Evolutionary conservation across 2,113 vertebrate genomes (phyloP), one percentile per base, ranked within the genome.

Genomic region (Neogobius melanostomus): DNA sequence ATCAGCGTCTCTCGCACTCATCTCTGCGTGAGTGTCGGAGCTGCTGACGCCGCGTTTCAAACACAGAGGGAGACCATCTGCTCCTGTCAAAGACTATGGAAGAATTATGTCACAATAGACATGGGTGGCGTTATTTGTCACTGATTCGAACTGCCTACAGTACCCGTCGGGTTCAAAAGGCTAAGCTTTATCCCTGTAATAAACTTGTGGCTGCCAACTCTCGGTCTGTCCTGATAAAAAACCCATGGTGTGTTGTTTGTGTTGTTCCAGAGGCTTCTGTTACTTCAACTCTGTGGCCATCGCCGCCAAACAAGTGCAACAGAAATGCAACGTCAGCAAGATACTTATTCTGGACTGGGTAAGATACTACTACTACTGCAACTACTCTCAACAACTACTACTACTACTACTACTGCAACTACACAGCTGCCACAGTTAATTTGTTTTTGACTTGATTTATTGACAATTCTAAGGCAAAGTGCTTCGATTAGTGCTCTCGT

Each of bases 331-430:
- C 0, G 91, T 94, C 72, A 81, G 84, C 91, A 98, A 95, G 91
- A 96, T 98, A 80, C 96, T 98, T 76, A 96, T 99, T 2, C 94
- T 98, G 57, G 95, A 98, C 91, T 99, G 97, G 97, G 97, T 59
- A 59, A 17, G n/a, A 53, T 16, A 16, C n/a, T 53, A 17, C 51
- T 53, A 10, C n/a, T 17, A 17, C 51, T 17, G 8, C 51, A 9
- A 17, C 51, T 16, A 52, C 51, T 52, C 21, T 21, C 21, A 21
- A 52, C 21, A 21, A 52, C 51, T n/a, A 8, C n/a, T 53, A 9
- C 51, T 53, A 17, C n/a, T 53, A 17, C 51, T 52, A 16, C 51
- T 52, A 16, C 49, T 15, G 5, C 49, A 15, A 51, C 49, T 51
- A 51, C 49, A 51, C 14, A 15, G 14, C 49, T 51, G n/a, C 49